Conservation (phyloP, 2,113 vertebrate species). For the Sciurus niger region DNA sequence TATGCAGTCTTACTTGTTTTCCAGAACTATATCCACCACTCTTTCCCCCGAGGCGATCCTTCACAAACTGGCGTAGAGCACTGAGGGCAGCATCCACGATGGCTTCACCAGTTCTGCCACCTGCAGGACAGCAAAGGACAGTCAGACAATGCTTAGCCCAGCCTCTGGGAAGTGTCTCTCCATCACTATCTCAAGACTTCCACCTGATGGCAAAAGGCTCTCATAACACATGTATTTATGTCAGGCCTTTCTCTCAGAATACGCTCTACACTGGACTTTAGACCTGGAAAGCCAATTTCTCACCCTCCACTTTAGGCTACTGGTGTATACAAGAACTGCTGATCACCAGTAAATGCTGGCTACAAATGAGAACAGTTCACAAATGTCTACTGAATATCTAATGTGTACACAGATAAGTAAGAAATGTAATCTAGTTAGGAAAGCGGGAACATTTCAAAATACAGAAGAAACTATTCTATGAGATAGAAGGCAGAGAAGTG, state of each 20-base stretch:
- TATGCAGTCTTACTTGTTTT: conserved; percentile 89
- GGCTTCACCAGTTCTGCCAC: conserved; percentile 94
- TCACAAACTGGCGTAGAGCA: conserved; percentile 92
- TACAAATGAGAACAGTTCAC: background rate
- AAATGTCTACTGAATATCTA: background rate
- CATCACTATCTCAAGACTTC: fast-evolving
- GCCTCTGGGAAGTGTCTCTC: background rate
- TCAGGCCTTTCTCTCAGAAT: background rate
- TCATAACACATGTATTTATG: too few species aligned
- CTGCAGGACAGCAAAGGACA: conserved; percentile 83
- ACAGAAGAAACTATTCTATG: background rate
- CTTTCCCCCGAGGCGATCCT: conserved; percentile 93
- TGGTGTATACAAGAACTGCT: background rate
- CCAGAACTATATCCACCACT: conserved; percentile 92
- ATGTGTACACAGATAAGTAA: background rate
- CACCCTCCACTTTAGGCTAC: background rate
- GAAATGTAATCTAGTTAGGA: background rate
- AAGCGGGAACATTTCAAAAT: background rate
- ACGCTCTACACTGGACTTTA: too few species aligned
- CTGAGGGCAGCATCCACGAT: conserved; percentile 95
- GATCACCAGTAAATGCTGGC: background rate
- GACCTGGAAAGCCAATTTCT: background rate
- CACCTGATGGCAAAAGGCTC: background rate
- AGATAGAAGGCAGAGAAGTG: background rate
- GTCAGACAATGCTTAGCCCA: background rate